Percentiles rank a stretch among this genome's conserved stretches.
Evolutionary conservation across 2,797 vertebrate species (phyloP).

Genomic region (Channallabes apus): DNA sequence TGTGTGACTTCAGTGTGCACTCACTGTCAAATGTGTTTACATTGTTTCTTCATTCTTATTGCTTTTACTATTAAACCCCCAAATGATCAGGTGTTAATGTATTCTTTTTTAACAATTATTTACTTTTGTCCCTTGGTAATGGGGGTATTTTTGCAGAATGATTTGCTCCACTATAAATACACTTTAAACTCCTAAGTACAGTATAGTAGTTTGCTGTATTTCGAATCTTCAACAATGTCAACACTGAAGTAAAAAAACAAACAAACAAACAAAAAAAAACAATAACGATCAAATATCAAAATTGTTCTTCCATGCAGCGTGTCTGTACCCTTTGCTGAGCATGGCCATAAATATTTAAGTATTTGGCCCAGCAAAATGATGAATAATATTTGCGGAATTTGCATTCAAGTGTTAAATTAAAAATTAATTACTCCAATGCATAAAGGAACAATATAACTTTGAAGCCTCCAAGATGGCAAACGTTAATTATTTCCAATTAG

Average conservation of each 20-base stretch:
- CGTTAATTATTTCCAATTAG: conserved; percentile 65
- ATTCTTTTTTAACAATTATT: background rate
- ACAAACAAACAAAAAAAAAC: background rate
- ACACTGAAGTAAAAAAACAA: background rate
- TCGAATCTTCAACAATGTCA: background rate
- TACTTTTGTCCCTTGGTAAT: background rate
- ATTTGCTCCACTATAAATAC: background rate
- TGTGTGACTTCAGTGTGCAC: background rate
- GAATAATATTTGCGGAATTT: conserved; percentile 65
- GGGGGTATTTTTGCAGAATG: background rate
- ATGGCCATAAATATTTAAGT: conserved; percentile 64
- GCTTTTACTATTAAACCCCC: background rate
- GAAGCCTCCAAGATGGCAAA: conserved; percentile 63
- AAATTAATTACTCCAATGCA: conserved; percentile 63
- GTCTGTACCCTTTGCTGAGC: conserved; percentile 56
- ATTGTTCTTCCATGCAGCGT: conserved; percentile 41
- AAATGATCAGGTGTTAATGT: background rate
- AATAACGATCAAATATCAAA: conserved; percentile 45
- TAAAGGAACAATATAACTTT: conserved; percentile 66
- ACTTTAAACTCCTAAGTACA: background rate
- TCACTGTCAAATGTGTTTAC: background rate
- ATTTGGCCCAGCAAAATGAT: conserved; percentile 60
- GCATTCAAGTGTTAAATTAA: conserved; percentile 67
- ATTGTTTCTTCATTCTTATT: background rate
- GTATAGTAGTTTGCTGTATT: background rate